A percentile compares a stretch with the other conserved stretches of the same genome.
phyloP scores from a whole-genome alignment of 2,113 vertebrate genomes.

The Spea bombifrons region DNA sequence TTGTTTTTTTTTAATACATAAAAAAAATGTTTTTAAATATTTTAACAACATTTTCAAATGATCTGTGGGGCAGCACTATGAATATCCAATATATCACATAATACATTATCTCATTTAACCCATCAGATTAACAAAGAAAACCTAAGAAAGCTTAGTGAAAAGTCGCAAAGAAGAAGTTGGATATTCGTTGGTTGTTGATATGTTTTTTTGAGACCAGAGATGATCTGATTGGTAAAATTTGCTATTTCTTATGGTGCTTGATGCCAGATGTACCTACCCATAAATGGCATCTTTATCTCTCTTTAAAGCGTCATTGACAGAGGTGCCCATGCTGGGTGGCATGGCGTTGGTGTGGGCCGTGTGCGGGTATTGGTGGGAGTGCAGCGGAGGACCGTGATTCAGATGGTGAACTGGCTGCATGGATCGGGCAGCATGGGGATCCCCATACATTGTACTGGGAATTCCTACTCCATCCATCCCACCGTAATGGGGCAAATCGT shows the following conservation, averaged over 20 bases:
- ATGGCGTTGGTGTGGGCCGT: conserved; percentile 93
- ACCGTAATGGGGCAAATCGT: conserved; percentile 96
- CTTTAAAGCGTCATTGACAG: conserved; percentile 97
- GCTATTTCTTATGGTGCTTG: conserved; percentile 21
- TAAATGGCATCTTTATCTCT: conserved; percentile 99
- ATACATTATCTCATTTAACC: too few species aligned
- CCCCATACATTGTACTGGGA: conserved; percentile 96
- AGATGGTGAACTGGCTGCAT: conserved; percentile 96
- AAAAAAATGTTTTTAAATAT: too few species aligned
- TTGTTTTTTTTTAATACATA: too few species aligned
- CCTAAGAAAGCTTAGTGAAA: not conserved
- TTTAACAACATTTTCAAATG: too few species aligned
- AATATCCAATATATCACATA: too few species aligned
- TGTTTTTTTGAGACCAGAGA: too few species aligned
- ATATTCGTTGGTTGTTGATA: too few species aligned
- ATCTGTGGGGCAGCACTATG: too few species aligned
- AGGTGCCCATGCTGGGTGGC: conserved; percentile 94
- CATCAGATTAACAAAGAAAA: not conserved
- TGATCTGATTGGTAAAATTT: not conserved
- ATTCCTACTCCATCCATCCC: conserved; percentile 98
- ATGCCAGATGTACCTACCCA: conserved; percentile 79
- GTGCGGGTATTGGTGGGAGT: conserved; percentile 97
- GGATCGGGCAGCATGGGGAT: conserved; percentile 92
- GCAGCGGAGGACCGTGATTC: conserved; percentile 94
- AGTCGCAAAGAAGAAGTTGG: not conserved